Evolutionary conservation across 2,888 invertebrate genomes (phyloP), one percentile per base, ranked within the genome.

Genomic region (Venusia cambrica): DNA sequence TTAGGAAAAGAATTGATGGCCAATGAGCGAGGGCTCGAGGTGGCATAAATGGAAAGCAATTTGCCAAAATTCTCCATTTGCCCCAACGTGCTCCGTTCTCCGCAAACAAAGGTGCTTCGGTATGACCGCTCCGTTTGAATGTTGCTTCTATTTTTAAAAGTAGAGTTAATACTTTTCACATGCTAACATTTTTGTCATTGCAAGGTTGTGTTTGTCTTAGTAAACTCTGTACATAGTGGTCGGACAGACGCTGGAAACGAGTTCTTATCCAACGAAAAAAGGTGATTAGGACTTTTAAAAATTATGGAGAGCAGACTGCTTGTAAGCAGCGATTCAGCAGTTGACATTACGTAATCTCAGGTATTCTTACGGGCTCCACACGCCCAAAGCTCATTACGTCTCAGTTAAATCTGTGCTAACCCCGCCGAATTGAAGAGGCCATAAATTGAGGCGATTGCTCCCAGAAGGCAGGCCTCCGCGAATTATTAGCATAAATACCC

Each of bases 401-500:
- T 58, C 54, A 50, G 59, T 60, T 57, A 63, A 72, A 71, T 70
- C 70, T 62, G 63, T 40, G 44, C 42, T 57, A 62, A 64, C 69
- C 64, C 71, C 58, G 54, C 62, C 57, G 54, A 66, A 67, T 67
- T 64, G 54, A 58, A 56, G 48, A 62, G 66, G 62, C 56, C 64
- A 71, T 77, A 75, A 77, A 75, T 74, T 73, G 68, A 56, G 51
- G 52, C 64, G 64, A 75, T 69, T 62, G 72, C 60, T 63, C 68
- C 68, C 72, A 43, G 36, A 52, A n/a, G 59, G 63, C 55, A 51
- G 47, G 51, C 51, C 56, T 54, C 58, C 49, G 46, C 57, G 44
- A 32, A 46, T 57, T 63, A 73, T 76, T 75, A 70, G 69, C 75
- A 75, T 75, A 74, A 74, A 72, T 67, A 73, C 61, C 50, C 71